Conservation (phyloP, 2,888 invertebrate species). For the Crossocerus cetratus region DNA sequence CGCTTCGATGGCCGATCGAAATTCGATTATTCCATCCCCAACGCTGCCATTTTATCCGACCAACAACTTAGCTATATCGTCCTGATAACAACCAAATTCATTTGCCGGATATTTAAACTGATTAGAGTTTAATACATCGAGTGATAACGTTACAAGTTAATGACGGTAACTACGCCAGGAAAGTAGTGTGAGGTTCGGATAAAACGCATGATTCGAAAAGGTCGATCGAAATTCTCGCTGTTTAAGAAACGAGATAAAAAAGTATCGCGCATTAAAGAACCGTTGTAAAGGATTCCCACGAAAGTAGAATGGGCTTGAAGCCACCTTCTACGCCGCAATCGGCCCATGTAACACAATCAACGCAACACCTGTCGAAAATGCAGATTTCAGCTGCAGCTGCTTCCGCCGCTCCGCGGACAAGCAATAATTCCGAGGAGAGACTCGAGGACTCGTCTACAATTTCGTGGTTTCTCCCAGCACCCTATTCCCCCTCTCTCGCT, state of each 20-base stretch:
- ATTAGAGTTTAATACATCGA: too few relatives aligned
- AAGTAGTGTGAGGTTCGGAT: too few relatives aligned
- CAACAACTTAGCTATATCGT: too few relatives aligned
- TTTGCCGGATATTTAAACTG: too few relatives aligned
- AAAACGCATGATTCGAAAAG: too few relatives aligned
- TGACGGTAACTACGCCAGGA: too few relatives aligned
- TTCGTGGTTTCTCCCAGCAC: constrained; percentile 54
- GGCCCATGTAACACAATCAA: constrained; percentile 57
- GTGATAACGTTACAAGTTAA: too few relatives aligned
- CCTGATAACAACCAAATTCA: too few relatives aligned
- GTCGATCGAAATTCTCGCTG: too few relatives aligned
- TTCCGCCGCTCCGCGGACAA: constrained; percentile 57
- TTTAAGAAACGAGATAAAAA: background rate
- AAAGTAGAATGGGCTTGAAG: constrained; percentile 19
- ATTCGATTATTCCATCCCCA: constrained; percentile 49
- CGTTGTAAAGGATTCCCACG: constrained; percentile 38
- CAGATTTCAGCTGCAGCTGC: constrained; percentile 65
- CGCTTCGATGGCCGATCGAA: constrained; percentile 72
- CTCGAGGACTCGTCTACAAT: constrained; percentile 52
- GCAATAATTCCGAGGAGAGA: constrained; percentile 56
- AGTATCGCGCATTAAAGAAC: background rate
- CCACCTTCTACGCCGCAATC: constrained; percentile 41
- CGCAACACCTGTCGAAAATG: constrained; percentile 68
- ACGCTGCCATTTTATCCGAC: too few relatives aligned
- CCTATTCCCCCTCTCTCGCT: background rate